Base-by-base conservation (phyloP, 2,797 vertebrate genomes). In the Muraenolepis orangiensis region DNA sequence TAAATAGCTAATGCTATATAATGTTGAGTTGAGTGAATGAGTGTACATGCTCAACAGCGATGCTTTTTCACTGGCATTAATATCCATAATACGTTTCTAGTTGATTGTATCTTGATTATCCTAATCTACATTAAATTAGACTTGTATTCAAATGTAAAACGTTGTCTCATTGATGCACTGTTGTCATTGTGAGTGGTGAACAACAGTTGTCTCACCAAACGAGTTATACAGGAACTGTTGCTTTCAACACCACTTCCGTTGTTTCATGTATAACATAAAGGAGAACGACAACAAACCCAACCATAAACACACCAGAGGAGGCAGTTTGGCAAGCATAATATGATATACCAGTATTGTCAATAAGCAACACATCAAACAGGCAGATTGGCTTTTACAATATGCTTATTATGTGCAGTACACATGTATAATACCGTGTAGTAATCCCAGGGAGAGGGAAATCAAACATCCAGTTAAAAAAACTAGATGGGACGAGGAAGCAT, bases 171-270 rank as follows among this genome's bases (percentile, higher is more conserved):
- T 18, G 3, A 51, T 51, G 18, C 42, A 51, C 18, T 57, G 51
- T 57, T 57, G 16, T 40, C 3, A 1, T 18, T 46, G 40, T 46
- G 40, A 46, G 12, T 38, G 6, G 36, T 38, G 36, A 4, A 57
- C 51, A 23, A 70, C 36, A 38, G 14, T 71, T 30, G 23, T 26
- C 26, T n/a, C 51, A 18, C 2, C n/a, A 57, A 57, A 71, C 38
- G 26, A 71, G 70, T 71, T 30, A 11, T 31, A 18, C 70, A 72
- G 42, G 70, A 72, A 46, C 30, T n/a, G 51, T 66, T 28, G 20
- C 61, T 28, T 66, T 66, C 61, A 29, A 66, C 61, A 29, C 28
- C 13, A 28, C 64, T 67, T 67, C 29, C 66, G 16, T 31, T 31
- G 30, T 67, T 6, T 64, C 57, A 12, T 23, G 3, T 64, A 23